phyloP scores from a whole-genome alignment of 2,113 vertebrate genomes.

The Hystrix brachyura region DNA sequence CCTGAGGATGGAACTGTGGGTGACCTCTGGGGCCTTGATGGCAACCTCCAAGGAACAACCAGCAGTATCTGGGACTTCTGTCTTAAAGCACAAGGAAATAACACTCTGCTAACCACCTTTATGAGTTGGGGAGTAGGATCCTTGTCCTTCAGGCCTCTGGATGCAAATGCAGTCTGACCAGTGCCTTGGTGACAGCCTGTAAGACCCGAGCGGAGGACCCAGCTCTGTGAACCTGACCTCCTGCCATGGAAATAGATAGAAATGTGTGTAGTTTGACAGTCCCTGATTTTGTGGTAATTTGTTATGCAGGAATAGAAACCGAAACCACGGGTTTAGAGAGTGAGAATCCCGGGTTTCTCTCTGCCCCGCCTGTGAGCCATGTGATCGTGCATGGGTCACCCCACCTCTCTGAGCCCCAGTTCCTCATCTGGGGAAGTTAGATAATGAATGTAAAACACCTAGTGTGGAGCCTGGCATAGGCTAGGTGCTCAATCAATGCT shows the following conservation, averaged over 20 bases:
- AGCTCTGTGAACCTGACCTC: background rate
- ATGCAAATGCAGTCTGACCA: background rate
- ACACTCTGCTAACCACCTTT: background rate
- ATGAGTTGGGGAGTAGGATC: background rate
- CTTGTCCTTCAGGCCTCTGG: background rate
- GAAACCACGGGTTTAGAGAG: background rate
- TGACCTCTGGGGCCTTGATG: background rate
- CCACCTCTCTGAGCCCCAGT: background rate
- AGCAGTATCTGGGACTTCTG: background rate
- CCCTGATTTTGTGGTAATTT: background rate
- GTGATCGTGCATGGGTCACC: fast-evolving
- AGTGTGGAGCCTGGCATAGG: background rate
- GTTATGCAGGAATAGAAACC: background rate
- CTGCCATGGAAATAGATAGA: background rate
- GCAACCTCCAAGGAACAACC: background rate
- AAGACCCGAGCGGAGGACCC: background rate
- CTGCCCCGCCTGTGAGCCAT: background rate
- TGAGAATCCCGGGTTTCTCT: background rate
- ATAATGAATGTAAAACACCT: background rate
- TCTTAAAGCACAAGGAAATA: background rate
- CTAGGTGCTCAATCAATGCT: background rate
- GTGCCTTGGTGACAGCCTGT: background rate
- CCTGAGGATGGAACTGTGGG: background rate
- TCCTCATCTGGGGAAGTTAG: background rate
- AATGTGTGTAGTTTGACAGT: background rate